These are phyloP conservation scores for Heliconius ismenius DNA, from an alignment of 2,888 invertebrate genomes.

Conservation along the genomic window DNA sequence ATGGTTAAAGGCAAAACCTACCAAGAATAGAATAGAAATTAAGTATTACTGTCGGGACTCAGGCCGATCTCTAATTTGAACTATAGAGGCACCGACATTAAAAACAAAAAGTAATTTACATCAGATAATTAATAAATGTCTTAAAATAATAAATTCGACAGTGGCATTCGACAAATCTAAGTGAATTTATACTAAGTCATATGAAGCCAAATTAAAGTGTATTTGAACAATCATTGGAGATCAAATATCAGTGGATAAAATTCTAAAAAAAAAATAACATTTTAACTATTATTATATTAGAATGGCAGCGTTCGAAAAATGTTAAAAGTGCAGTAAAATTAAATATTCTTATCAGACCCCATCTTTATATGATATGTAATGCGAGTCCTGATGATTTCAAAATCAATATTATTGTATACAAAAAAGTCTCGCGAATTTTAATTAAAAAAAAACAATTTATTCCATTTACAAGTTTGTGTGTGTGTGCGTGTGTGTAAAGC, in stretches of 20 bases:
- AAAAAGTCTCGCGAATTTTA: slow-evolving; percentile 1
- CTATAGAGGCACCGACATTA: slow-evolving; percentile 20
- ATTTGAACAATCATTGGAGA: slow-evolving; percentile 65
- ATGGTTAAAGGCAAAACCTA: not conserved
- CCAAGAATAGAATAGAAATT: not conserved
- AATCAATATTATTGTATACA: not conserved
- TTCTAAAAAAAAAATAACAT: slow-evolving; percentile 63
- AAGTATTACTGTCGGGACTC: not conserved
- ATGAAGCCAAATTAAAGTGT: slow-evolving; percentile 57
- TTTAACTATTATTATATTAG: slow-evolving; percentile 64
- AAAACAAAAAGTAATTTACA: slow-evolving; percentile 15
- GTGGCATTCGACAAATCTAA: slow-evolving; percentile 56
- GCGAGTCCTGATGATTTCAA: slow-evolving; percentile 17
- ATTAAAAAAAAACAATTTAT: slow-evolving; percentile 3
- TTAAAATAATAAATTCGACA: slow-evolving; percentile 75
- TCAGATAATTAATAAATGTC: slow-evolving; percentile 54
- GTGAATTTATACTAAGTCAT: slow-evolving; percentile 53
- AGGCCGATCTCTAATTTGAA: slow-evolving; percentile 13
- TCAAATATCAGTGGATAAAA: slow-evolving; percentile 73
- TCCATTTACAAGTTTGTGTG: slow-evolving; percentile 3
- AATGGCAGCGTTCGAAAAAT: slow-evolving; percentile 71
- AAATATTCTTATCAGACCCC: slow-evolving; percentile 16
- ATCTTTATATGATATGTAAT: slow-evolving; percentile 36
- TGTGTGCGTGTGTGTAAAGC: slow-evolving; percentile 2
- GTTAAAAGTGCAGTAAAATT: slow-evolving; percentile 59